phyloP scores from a whole-genome alignment of 2,888 invertebrate genomes.

The Tiliacea aurago region DNA sequence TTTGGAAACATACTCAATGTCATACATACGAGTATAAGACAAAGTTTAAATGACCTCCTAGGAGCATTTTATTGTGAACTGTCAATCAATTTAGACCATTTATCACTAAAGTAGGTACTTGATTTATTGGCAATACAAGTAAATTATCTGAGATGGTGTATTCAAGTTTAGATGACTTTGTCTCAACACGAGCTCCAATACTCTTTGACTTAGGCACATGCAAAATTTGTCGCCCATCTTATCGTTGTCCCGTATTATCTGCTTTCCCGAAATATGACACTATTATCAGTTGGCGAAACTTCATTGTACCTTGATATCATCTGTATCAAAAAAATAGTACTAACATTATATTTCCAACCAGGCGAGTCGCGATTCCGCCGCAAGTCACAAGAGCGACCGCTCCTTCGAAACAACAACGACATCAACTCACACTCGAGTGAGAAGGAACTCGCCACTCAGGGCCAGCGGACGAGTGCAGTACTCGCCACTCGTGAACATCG shows the following conservation, averaged over 20 bases:
- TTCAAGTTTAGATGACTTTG: too few species aligned
- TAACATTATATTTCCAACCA: slow-evolving; percentile 11
- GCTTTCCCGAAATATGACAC: too few species aligned
- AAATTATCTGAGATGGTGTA: not conserved
- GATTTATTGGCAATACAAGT: not conserved
- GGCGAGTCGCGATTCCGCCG: slow-evolving; percentile 62
- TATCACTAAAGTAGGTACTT: not conserved
- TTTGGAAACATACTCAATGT: not conserved
- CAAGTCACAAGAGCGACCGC: not conserved
- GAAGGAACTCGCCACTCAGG: not conserved
- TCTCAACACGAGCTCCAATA: too few species aligned
- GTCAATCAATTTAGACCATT: not conserved
- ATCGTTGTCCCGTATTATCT: too few species aligned
- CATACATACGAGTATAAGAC: not conserved
- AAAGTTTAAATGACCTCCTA: too few species aligned
- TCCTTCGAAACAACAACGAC: not conserved
- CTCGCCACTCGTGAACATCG: not conserved
- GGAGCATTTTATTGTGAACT: not conserved
- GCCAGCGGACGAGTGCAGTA: not conserved
- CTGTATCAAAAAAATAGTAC: too few species aligned
- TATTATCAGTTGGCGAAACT: too few species aligned
- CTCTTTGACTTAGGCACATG: too few species aligned
- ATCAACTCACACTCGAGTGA: slow-evolving; percentile 2
- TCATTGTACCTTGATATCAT: too few species aligned
- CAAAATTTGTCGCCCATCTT: too few species aligned